Base-by-base conservation (phyloP, 2,113 vertebrate species). In the Toxotes chatareus region DNA sequence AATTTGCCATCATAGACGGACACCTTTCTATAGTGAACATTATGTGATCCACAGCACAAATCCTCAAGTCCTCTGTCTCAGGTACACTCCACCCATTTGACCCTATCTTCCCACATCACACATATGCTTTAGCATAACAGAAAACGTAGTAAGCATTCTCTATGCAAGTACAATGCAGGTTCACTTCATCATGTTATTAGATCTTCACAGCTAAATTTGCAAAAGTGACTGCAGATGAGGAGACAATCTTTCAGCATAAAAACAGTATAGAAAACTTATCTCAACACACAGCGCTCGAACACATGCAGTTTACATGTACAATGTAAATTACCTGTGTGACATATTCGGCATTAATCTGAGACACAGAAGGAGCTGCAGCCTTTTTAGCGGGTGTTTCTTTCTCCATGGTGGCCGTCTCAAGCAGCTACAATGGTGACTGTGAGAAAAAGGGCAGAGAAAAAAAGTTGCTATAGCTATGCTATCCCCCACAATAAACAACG, bases 281-380 rank as follows among this genome's bases (percentile, higher is more conserved):
- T 36, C 7, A 32, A 17, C 42, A 62, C 21, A 70, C 6, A 56
- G 12, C 4, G 2, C 2, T 42, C 32, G 36, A 62, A 5, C 32
- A 80, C 14, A 42, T 57, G 32, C 47, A 40, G 8, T 36, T 1
- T 17, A 7, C 23, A 34, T 67, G 23, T 23, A 1, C 0, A 16
- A 8, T 8, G 3, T 38, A 67, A 31, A 13, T 89, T 92, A 98
- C 98, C 98, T 99, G 98, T 4, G 98, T 99, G 67, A 99, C 97
- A 90, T 97, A 97, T 93, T 99, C 98, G 0, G 98, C 98, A 77
- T 99, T 99, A 72, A 99, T 99, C 94, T 99, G 98, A 4, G 97
- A 96, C 79, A 99, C 97, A 12, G 98, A 99, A 0, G 98, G 98
- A n/a, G 98, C 97, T 59, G 97, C 95, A 42, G 96, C 93, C 82